Evolutionary conservation across 1,140 invertebrate genomes (phyloP), one percentile per base, ranked within the genome.

Genomic region (Drosophila asahinai): DNA sequence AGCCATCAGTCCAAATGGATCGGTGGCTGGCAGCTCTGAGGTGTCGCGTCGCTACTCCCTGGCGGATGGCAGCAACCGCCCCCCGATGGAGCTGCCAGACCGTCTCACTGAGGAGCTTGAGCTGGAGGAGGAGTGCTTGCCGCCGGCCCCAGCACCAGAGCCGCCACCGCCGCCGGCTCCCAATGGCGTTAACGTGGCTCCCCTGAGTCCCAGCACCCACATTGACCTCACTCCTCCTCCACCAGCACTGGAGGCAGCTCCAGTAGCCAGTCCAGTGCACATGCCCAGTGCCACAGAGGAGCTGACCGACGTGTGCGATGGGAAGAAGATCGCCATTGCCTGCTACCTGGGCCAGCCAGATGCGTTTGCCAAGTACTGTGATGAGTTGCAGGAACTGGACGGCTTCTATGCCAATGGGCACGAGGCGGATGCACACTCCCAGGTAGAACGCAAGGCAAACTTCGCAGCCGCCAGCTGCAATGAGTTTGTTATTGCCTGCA

Each of bases 311-410:
- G 95, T 96, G 42, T 96, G 95, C n/a, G 97, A 97, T 81, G 97
- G 97, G 45, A 98, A 98, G 92, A 95, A 97, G 91, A 96, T 98
- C 61, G 95, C 95, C 49, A 96, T 98, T 43, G 96, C 96, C 1
- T 97, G 98, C 19, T 97, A 97, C 89, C 93, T 98, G 36, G 97
- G 97, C 15, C 96, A 96, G 81, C 96, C 97, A 30, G 96, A 96
- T 68, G 96, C 95, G 80, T 97, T 97, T 93, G 94, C 95, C 78
- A 95, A 95, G 94, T 96, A 96, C 91, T 94, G 95, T 74, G 95
- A 95, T 90, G 95, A 95, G 87, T 93, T 95, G 64, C 93, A 94
- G 76, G 95, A 95, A 33, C 94, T 95, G 67, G 95, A 95, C 60
- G 86, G 93, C 42, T 93, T 93, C 52, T 93, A 93, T 70, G 86